A percentile compares a stretch with the other conserved stretches of the same genome.
Evolutionary conservation across 2,888 invertebrate genomes (phyloP).

Genomic region (Limnephilus lunatus): DNA sequence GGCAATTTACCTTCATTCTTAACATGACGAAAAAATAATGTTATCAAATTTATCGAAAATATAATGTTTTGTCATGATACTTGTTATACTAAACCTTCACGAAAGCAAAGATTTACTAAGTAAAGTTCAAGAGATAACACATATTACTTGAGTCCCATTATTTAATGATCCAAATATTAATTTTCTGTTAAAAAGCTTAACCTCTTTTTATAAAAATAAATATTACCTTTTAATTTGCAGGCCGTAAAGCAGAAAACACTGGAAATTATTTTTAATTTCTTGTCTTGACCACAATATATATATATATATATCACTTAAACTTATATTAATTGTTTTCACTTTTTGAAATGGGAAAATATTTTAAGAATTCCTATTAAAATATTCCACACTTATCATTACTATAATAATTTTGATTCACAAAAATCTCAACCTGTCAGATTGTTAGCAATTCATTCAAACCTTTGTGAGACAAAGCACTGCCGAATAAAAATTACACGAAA

Average conservation of each 20-base stretch:
- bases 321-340: background rate
- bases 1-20: background rate
- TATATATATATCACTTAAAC: background rate
- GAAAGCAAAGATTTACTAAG: too few relatives aligned
- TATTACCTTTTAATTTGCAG: background rate
- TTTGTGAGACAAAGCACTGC: slow-evolving; percentile 48
- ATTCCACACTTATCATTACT: background rate
- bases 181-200: background rate
- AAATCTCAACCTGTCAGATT: slow-evolving; percentile 40
- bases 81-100: too few relatives aligned
- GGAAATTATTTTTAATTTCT: background rate
- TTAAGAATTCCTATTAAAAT: background rate
- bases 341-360: background rate
- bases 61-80: background rate
- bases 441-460: slow-evolving; percentile 32
- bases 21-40: background rate
- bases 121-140: background rate
- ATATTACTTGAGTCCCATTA: background rate
- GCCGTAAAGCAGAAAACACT: background rate
- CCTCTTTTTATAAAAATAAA: background rate
- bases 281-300: background rate
- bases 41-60: background rate
- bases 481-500: slow-evolving; percentile 26
- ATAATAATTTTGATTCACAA: background rate
- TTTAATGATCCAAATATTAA: background rate